A percentile compares a stretch with the other conserved stretches of the same genome.
These are phyloP conservation scores for Coptotermes formosanus DNA, from an alignment of 1,140 invertebrate genomes.

Conservation along the genomic window DNA sequence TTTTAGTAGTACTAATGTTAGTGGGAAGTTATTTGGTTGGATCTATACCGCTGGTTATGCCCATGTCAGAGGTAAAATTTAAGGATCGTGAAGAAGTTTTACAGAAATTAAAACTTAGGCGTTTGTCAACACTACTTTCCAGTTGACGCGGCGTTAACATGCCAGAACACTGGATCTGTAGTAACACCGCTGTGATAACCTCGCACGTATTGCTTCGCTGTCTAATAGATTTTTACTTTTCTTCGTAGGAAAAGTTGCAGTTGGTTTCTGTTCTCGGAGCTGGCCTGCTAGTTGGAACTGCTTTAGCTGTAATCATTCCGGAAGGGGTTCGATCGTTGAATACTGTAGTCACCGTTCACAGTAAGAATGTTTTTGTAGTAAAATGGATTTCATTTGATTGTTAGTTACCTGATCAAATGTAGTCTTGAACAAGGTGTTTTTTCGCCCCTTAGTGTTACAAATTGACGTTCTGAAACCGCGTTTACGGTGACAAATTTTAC, in stretches of 20 bases:
- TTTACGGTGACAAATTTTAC: too few species aligned
- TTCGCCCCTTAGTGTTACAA: too few species aligned
- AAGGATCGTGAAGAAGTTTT: not conserved
- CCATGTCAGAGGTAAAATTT: constrained; percentile 83
- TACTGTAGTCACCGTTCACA: not conserved
- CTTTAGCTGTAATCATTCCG: constrained; percentile 96
- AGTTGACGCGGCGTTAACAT: not conserved
- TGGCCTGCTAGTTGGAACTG: constrained; percentile 96
- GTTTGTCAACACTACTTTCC: not conserved
- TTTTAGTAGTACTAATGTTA: constrained; percentile 87
- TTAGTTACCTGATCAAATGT: too few species aligned
- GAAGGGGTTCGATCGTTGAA: constrained; percentile 88
- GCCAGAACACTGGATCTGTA: too few species aligned
- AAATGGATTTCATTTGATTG: too few species aligned
- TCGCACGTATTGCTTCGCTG: too few species aligned
- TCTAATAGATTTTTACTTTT: constrained; percentile 26
- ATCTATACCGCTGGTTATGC: constrained; percentile 87
- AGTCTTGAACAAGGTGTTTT: too few species aligned
- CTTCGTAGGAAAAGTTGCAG: constrained; percentile 86
- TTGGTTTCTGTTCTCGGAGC: constrained; percentile 93
- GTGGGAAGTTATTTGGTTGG: constrained; percentile 93
- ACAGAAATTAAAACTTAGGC: too few species aligned
- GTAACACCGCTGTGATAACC: too few species aligned
- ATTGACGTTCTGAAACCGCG: too few species aligned
- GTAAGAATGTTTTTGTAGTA: not conserved